These are phyloP conservation scores for Pristionchus exspectatus DNA, from an alignment of 2,888 invertebrate genomes.

Conservation along the genomic window DNA sequence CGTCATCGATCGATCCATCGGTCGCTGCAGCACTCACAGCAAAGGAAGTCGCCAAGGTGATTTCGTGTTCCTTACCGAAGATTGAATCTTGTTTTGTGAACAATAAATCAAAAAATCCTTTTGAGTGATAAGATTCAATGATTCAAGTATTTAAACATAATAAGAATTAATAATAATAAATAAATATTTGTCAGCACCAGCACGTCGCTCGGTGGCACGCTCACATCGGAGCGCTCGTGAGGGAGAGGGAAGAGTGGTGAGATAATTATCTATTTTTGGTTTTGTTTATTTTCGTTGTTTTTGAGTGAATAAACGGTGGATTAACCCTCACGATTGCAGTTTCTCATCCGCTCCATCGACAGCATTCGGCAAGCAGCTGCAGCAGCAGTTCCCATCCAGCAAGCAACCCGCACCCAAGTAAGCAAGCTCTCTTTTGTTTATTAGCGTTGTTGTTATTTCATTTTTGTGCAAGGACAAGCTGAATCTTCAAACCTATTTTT, in stretches of 20 bases:
- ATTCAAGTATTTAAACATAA: background rate
- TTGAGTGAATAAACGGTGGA: background rate
- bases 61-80: too few species aligned
- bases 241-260: slow-evolving; percentile 8
- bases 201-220: slow-evolving; percentile 43
- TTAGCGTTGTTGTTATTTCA: background rate
- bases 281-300: background rate
- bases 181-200: background rate
- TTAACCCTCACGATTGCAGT: background rate
- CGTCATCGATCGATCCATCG: slow-evolving; percentile 47
- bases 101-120: too few species aligned
- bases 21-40: background rate
- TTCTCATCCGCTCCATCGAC: slow-evolving; percentile 17
- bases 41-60: slow-evolving; percentile 26
- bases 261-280: background rate
- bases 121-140: too few species aligned
- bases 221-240: slow-evolving; percentile 30
- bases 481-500: too few species aligned
- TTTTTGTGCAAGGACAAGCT: background rate
- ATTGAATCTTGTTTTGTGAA: too few species aligned
- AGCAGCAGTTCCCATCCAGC: slow-evolving; percentile 8
- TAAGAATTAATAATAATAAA: background rate
- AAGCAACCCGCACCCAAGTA: background rate
- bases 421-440: background rate
- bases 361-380: background rate